A percentile compares a stretch with the other conserved stretches of the same genome.
These are phyloP conservation scores for Eriosoma lanigerum DNA, from an alignment of 1,140 invertebrate genomes.

Conservation along the genomic window DNA sequence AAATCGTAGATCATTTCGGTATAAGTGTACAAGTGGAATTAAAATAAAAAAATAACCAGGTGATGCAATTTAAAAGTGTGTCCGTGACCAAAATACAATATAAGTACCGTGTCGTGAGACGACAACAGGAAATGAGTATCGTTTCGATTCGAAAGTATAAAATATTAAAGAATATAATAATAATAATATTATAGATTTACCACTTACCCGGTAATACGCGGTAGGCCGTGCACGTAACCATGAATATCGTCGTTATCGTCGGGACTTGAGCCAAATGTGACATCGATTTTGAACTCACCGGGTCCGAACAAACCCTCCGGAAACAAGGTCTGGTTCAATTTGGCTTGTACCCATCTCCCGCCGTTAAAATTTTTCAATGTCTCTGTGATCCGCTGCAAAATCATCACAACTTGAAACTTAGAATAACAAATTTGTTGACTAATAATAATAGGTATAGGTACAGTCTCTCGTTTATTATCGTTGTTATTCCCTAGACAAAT, in stretches of 20 bases:
- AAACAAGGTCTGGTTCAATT: slow-evolving; percentile 44
- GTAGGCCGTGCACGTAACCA: neutral
- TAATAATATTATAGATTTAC: neutral
- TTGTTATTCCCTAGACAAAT: too few species aligned
- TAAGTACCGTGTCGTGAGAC: too few species aligned
- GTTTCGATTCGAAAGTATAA: neutral
- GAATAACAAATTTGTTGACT: too few species aligned
- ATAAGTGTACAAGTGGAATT: too few species aligned
- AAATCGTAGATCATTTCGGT: neutral
- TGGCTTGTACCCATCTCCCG: slow-evolving; percentile 32
- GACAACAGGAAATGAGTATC: too few species aligned
- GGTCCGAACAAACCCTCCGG: slow-evolving; percentile 16
- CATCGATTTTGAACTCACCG: slow-evolving; percentile 33
- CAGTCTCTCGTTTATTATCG: too few species aligned
- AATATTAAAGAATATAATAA: neutral
- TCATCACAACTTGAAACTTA: too few species aligned
- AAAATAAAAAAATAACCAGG: too few species aligned
- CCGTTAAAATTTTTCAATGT: neutral
- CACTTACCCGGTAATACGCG: neutral
- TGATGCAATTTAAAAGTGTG: too few species aligned
- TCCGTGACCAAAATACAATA: too few species aligned
- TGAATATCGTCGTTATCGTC: slow-evolving; percentile 30
- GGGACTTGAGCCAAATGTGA: slow-evolving; percentile 41
- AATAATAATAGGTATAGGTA: too few species aligned
- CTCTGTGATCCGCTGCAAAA: too few species aligned